Conservation (phyloP, 2,888 invertebrate genomes). For the Caenorhabditis sinica region DNA sequence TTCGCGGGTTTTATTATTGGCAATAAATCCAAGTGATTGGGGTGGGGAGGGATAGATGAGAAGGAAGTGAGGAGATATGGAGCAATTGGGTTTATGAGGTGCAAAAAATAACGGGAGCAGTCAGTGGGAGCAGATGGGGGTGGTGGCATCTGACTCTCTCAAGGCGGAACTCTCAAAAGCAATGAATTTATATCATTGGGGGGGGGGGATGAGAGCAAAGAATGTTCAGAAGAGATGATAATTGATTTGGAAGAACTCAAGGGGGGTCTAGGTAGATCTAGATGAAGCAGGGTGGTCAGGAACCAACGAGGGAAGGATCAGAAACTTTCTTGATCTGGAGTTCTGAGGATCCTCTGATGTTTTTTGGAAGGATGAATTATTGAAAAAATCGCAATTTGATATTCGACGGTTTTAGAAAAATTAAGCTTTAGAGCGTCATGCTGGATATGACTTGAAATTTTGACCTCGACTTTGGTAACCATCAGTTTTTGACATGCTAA, state of each 20-base stretch:
- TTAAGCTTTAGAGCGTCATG: too few species aligned
- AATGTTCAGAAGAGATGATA: not conserved
- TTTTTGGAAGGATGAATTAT: too few species aligned
- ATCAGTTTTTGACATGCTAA: too few species aligned
- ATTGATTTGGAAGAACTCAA: not conserved
- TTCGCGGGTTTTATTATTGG: slow-evolving; percentile 11
- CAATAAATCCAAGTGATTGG: slow-evolving; percentile 10
- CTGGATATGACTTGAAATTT: too few species aligned
- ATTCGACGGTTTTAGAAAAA: too few species aligned
- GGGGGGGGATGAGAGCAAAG: not conserved
- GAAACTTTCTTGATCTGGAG: too few species aligned
- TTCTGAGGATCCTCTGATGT: too few species aligned
- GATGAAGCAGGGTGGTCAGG: too few species aligned
- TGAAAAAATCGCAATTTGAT: too few species aligned
- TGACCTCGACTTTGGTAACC: too few species aligned
- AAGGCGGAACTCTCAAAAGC: not conserved
- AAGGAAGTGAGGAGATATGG: not conserved
- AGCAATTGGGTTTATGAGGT: slow-evolving; percentile 8
- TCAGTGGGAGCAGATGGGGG: not conserved
- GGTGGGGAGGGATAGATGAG: not conserved
- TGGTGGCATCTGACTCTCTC: not conserved
- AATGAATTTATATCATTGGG: not conserved
- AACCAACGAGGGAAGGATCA: too few species aligned
- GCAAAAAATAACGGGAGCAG: slow-evolving; percentile 4
- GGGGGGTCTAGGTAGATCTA: too few species aligned